Conservation (phyloP, 2,113 vertebrate species). For the Callithrix jacchus region DNA sequence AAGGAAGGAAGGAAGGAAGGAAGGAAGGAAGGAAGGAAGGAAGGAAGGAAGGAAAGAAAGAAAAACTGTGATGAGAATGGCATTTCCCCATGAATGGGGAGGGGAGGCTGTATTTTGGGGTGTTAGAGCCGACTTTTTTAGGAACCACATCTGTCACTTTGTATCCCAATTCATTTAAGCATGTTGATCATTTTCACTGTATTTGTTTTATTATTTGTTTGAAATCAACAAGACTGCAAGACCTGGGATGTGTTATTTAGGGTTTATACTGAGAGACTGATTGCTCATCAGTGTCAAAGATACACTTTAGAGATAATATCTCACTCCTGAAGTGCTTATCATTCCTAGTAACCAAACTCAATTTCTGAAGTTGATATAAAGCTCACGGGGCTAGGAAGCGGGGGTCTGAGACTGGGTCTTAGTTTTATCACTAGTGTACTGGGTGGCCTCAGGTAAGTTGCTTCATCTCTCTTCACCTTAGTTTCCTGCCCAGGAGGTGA, state of each 20-base stretch:
- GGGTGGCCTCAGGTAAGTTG: too few species aligned
- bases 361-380: background rate
- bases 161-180: background rate
- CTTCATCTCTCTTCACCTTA: background rate
- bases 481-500: background rate
- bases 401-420: background rate
- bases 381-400: background rate
- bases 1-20: too few species aligned
- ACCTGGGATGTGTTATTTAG: background rate
- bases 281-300: background rate
- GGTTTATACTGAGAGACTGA: background rate
- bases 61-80: background rate
- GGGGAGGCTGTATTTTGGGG: background rate
- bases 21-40: too few species aligned
- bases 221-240: background rate
- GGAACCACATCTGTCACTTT: background rate
- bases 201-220: background rate
- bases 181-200: background rate
- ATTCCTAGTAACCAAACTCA: background rate
- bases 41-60: rapidly evolving
- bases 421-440: background rate
- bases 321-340: background rate
- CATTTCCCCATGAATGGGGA: background rate
- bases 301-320: background rate
- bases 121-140: background rate